These are phyloP conservation scores for Anadara kagoshimensis DNA, from an alignment of 1,140 invertebrate genomes.

Conservation along the genomic window DNA sequence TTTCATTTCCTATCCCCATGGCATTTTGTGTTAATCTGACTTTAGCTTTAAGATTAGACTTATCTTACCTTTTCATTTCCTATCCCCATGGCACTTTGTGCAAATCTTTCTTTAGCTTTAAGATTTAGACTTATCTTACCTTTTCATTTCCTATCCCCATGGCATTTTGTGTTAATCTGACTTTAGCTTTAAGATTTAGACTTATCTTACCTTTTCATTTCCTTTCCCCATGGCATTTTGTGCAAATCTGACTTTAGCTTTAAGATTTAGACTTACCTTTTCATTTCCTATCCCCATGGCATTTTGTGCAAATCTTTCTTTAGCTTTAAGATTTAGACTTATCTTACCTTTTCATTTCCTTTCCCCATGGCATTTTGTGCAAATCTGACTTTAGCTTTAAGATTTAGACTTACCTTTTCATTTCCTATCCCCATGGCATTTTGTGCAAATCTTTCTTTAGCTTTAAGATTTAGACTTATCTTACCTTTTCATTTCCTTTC, in stretches of 20 bases:
- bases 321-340: too few relatives aligned
- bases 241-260: constrained; percentile 88
- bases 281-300: constrained; percentile 77
- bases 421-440: constrained; percentile 75
- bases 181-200: too few relatives aligned
- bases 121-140: too few relatives aligned
- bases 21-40: too few relatives aligned
- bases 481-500: constrained; percentile 65
- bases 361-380: constrained; percentile 71
- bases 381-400: constrained; percentile 92
- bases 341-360: constrained; percentile 83
- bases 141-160: too few relatives aligned
- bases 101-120: constrained; percentile 90
- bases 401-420: constrained; percentile 78
- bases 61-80: constrained; percentile 47
- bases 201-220: too few relatives aligned
- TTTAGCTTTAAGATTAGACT: too few relatives aligned
- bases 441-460: constrained; percentile 83
- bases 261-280: constrained; percentile 80
- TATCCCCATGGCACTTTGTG: constrained; percentile 70
- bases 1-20: too few relatives aligned
- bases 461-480: too few relatives aligned
- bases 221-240: constrained; percentile 71
- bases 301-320: constrained; percentile 79
- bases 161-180: too few relatives aligned